A percentile compares a stretch with the other conserved stretches of the same genome.
Evolutionary conservation across 2,797 vertebrate genomes (phyloP).

Genomic region (Morelia viridis): DNA sequence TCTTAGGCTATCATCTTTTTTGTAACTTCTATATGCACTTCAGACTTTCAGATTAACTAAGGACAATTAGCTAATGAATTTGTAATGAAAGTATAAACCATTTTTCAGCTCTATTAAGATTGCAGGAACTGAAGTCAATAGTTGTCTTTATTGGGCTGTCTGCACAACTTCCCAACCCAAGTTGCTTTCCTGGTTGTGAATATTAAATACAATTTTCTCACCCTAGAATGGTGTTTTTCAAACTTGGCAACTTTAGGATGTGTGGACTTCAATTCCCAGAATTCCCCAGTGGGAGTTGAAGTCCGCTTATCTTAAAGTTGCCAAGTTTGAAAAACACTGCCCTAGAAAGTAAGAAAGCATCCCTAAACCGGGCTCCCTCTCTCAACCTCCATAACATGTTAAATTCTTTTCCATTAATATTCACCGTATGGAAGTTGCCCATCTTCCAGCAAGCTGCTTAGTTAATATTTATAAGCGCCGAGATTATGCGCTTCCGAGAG

Average conservation of each 20-base stretch:
- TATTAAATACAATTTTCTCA: neutral
- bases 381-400: neutral
- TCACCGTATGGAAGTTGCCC: neutral
- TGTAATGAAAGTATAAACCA: neutral
- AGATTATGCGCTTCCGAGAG: neutral
- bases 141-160: neutral
- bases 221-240: neutral
- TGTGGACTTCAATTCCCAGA: neutral
- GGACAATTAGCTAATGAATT: neutral
- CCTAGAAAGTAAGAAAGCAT: neutral
- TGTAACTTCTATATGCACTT: neutral
- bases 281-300: neutral
- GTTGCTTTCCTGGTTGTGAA: neutral
- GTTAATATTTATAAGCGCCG: neutral
- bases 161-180: neutral
- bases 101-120: neutral
- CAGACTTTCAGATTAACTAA: neutral
- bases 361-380: neutral
- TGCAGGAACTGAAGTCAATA: neutral
- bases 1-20: neutral
- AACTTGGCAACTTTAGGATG: neutral
- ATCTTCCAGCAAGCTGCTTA: neutral
- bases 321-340: neutral
- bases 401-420: neutral
- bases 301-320: neutral